These are phyloP conservation scores for Falco columbarius DNA, from an alignment of 2,797 vertebrate species.

Conservation along the genomic window DNA sequence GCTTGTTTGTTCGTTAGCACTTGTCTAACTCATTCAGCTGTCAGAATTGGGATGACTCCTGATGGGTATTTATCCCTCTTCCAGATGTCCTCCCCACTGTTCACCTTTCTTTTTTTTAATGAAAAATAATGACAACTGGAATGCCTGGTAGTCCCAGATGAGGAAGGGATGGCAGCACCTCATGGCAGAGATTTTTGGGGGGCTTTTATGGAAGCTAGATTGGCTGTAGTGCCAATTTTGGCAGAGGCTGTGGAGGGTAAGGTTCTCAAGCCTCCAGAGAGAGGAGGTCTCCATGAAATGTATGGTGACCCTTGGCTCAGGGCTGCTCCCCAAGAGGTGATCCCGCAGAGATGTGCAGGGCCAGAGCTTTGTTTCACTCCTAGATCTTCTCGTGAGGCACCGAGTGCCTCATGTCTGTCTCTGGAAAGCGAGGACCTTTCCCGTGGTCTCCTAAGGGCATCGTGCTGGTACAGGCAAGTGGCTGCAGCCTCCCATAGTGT, in stretches of 20 bases:
- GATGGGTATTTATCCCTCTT: background rate
- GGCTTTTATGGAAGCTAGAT: background rate
- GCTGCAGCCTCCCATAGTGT: background rate
- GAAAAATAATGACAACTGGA: background rate
- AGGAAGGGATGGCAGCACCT: background rate
- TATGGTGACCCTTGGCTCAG: background rate
- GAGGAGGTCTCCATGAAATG: background rate
- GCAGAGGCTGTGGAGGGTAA: background rate
- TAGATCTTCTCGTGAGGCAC: background rate
- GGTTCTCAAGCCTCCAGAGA: background rate
- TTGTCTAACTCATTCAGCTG: background rate
- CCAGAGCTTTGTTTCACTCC: background rate
- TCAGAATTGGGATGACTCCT: background rate
- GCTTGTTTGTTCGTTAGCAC: background rate
- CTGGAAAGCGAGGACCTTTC: background rate
- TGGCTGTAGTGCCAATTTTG: background rate
- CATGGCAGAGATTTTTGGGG: background rate
- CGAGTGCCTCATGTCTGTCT: rapidly evolving
- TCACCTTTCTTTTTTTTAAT: background rate
- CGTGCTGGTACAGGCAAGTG: background rate
- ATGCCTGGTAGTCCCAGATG: background rate
- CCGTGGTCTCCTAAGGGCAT: background rate
- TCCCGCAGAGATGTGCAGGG: background rate
- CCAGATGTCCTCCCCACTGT: background rate
- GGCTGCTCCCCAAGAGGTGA: background rate